Base-by-base conservation (phyloP, 2,113 vertebrate genomes). In the Epinephelus fuscoguttatus region DNA sequence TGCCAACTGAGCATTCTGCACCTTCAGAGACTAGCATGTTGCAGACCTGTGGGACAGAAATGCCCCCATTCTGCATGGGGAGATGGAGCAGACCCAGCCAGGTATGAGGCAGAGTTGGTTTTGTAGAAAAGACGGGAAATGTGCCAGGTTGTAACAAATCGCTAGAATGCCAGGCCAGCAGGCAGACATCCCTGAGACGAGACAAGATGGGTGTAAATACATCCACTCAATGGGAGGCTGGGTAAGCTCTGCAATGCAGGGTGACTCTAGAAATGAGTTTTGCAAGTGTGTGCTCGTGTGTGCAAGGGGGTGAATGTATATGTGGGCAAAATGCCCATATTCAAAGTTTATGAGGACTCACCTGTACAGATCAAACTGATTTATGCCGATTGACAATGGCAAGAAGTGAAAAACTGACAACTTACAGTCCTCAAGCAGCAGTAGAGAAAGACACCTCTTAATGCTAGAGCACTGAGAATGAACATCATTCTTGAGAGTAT, bases 121-220 rank as follows among this genome's bases (percentile, higher is more conserved):
- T 75, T 75, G 80, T 69, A 81, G 72, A 84, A 45, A 60, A 78
- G 71, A 77, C 25, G 19, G 74, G 80, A 86, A 84, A 78, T 57
- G 69, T 88, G 88, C 88, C 87, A 87, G 84, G 77, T 69, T 87
- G 84, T 82, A 84, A 85, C 90, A 89, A 91, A 91, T 90, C 68
- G 63, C 75, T 62, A 47, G 81, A 81, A 89, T 62, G 78, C 77
- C 78, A 60, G 70, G 79, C 87, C 89, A 90, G 87, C 86, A 67
- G 88, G 88, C 71, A 78, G 68, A 75, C 69, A 66, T 77, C 78
- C 86, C 86, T 14, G 80, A 81, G 88, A 85, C 55, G 15, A 84
- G 82, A 61, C 78, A 47, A 56, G 85, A 81, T 74, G 78, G 80
- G 85, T 75, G 80, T 84, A 75, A 88, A 88, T 75, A 66, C 85